Percentiles rank a stretch among this genome's conserved stretches.
Evolutionary conservation across 2,888 invertebrate genomes (phyloP).

Genomic region (Gerosis bhagava): DNA sequence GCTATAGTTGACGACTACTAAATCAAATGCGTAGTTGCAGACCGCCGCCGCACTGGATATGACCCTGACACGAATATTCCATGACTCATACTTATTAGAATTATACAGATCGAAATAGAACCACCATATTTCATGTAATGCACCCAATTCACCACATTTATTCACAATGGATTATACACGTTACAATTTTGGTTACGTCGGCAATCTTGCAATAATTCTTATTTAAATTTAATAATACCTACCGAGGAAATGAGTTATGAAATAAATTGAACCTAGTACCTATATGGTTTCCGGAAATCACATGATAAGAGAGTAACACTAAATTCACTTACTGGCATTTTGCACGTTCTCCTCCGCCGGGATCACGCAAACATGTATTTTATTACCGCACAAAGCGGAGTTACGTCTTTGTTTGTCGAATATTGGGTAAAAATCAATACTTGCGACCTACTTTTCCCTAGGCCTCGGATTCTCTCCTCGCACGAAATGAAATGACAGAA

Average conservation of each 20-base stretch:
- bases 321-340: conserved; percentile 70
- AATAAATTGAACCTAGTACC: too few species aligned
- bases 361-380: conserved; percentile 47
- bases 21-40: conserved; percentile 41
- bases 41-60: conserved; percentile 39
- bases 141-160: too few species aligned
- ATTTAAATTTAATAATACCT: conserved; percentile 33
- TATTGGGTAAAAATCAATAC: conserved; percentile 70
- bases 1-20: conserved; percentile 2
- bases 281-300: conserved; percentile 51
- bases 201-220: conserved; percentile 30
- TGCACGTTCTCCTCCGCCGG: conserved; percentile 44
- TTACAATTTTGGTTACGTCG: conserved; percentile 24
- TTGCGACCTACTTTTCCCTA: conserved; percentile 67
- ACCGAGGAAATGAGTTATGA: conserved; percentile 42
- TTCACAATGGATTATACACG: conserved; percentile 23
- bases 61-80: conserved; percentile 54
- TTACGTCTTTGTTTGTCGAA: conserved; percentile 57
- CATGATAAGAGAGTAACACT: conserved; percentile 45
- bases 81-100: conserved; percentile 40
- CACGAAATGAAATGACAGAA: conserved; percentile 40
- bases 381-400: conserved; percentile 43
- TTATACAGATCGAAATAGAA: conserved; percentile 24
- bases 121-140: conserved; percentile 18
- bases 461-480: conserved; percentile 37